These are phyloP conservation scores for Engystomops pustulosus DNA, from an alignment of 2,113 vertebrate species.

Conservation along the genomic window DNA sequence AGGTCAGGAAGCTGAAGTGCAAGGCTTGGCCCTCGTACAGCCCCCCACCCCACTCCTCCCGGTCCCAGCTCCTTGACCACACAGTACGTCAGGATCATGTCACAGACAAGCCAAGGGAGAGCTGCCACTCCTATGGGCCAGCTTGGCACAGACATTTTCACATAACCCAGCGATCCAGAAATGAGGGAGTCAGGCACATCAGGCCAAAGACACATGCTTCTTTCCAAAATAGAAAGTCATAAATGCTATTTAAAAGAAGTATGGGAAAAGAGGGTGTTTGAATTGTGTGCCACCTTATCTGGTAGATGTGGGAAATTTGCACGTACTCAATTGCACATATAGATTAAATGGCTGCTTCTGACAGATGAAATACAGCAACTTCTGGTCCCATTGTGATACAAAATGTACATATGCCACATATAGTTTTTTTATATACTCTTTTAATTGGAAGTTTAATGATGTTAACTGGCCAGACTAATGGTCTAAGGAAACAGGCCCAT, in stretches of 20 bases:
- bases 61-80: conserved; percentile 81
- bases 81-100: conserved; percentile 79
- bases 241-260: conserved; percentile 67
- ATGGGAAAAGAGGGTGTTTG: conserved; percentile 80
- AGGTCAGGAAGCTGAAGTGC: conserved; percentile 92
- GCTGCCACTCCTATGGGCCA: conserved; percentile 69
- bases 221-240: conserved; percentile 88
- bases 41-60: conserved; percentile 63
- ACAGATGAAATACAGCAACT: too few relatives aligned
- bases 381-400: too few relatives aligned
- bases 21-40: conserved; percentile 86
- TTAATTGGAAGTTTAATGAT: too few relatives aligned
- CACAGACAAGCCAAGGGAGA: conserved; percentile 71
- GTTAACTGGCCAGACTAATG: too few relatives aligned
- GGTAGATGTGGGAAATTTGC: not conserved
- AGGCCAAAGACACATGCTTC: conserved; percentile 74
- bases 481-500: too few relatives aligned
- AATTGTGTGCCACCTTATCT: conserved; percentile 66
- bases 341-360: too few relatives aligned
- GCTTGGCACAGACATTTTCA: conserved; percentile 85
- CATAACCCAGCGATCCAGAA: conserved; percentile 91
- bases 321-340: not conserved
- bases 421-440: too few relatives aligned
- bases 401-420: too few relatives aligned
- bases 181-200: conserved; percentile 75